Conservation (phyloP, 2,797 vertebrate genomes). For the Neosilurus mollespiculum region DNA sequence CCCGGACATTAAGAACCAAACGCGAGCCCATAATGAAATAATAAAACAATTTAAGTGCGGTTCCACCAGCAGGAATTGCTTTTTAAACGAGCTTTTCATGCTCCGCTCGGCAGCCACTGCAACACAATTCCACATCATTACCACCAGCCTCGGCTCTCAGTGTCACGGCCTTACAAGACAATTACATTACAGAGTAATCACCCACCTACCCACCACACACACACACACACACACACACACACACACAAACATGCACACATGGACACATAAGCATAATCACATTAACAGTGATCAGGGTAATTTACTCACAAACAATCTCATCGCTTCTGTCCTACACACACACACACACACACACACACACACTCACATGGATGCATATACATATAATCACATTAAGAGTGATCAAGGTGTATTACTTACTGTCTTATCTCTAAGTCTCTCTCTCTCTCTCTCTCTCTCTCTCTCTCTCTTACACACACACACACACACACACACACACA, state of each 20-base stretch:
- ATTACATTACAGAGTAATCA: conserved; percentile 50
- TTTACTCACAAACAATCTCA: conserved; percentile 23
- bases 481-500: conserved; percentile 34
- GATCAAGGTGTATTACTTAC: background rate
- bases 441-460: too few relatives aligned
- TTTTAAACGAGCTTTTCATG: conserved; percentile 59
- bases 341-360: conserved; percentile 22
- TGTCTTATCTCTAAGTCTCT: background rate
- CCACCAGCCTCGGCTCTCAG: conserved; percentile 46
- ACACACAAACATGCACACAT: conserved; percentile 32
- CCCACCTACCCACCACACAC: conserved; percentile 20
- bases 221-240: conserved; percentile 12
- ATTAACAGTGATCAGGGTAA: conserved; percentile 52
- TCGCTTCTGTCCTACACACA: background rate
- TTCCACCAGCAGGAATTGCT: conserved; percentile 50
- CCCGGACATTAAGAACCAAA: conserved; percentile 44
- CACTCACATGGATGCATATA: conserved; percentile 12
- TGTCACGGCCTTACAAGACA: conserved; percentile 47
- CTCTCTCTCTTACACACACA: background rate
- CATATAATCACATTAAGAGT: background rate
- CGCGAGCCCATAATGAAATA: conserved; percentile 48
- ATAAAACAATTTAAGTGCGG: conserved; percentile 57
- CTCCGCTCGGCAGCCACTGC: conserved; percentile 40
- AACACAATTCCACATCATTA: conserved; percentile 51
- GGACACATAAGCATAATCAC: conserved; percentile 38